These are phyloP conservation scores for Zaprionus kolodkinae DNA, from an alignment of 1,140 invertebrate genomes.

Conservation along the genomic window DNA sequence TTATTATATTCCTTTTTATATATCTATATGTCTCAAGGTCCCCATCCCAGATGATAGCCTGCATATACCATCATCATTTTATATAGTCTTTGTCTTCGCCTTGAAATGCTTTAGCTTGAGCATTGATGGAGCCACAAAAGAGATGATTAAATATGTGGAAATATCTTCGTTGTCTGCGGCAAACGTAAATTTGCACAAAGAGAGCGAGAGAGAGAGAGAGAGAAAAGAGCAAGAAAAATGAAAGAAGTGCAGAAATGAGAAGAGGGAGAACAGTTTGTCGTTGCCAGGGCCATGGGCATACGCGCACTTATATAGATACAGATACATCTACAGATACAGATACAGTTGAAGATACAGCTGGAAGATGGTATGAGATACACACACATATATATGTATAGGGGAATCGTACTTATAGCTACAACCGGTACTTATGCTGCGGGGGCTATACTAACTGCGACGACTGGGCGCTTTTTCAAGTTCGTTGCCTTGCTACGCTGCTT, in stretches of 20 bases:
- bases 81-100: constrained; percentile 1
- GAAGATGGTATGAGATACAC: not conserved
- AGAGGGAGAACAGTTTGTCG: not conserved
- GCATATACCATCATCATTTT: not conserved
- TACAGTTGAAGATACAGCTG: constrained; percentile 11
- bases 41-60: too few relatives aligned
- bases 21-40: not conserved
- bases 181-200: constrained; percentile 31
- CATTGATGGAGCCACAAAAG: constrained; percentile 25
- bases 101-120: constrained; percentile 1
- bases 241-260: not conserved
- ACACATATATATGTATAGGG: constrained; percentile 5
- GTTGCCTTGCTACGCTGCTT: constrained; percentile 11
- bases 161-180: constrained; percentile 20
- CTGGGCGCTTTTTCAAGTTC: constrained; percentile 41
- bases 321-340: constrained; percentile 16
- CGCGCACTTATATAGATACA: constrained; percentile 13
- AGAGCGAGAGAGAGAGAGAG: not conserved
- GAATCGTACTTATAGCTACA: constrained; percentile 22
- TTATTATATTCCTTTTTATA: too few relatives aligned
- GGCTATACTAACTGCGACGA: constrained; percentile 19
- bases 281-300: constrained; percentile 18
- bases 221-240: not conserved
- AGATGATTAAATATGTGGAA: constrained; percentile 34
- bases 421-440: constrained; percentile 20